These are phyloP conservation scores for Teleiodes luculella DNA, from an alignment of 2,888 invertebrate species.

Conservation along the genomic window DNA sequence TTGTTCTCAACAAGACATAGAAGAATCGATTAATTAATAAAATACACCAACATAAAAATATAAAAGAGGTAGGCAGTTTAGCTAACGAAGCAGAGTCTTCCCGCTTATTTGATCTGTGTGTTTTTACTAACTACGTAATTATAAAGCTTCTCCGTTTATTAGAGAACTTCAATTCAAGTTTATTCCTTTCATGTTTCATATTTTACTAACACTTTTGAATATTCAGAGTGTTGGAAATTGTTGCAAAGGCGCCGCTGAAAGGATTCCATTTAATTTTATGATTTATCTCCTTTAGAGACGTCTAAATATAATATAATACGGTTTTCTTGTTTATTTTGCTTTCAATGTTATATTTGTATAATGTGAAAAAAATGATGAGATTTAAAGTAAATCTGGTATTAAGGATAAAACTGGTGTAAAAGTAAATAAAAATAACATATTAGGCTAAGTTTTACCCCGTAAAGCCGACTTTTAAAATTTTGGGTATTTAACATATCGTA, in stretches of 20 bases:
- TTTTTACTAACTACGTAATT: not conserved
- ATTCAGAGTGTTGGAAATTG: not conserved
- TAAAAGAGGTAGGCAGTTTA: no score
- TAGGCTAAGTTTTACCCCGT: no score
- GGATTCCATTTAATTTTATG: not conserved
- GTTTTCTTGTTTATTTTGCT: not conserved
- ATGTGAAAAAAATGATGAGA: no score
- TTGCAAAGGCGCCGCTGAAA: not conserved
- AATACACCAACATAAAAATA: no score
- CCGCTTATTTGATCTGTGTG: not conserved
- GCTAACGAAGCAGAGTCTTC: not conserved
- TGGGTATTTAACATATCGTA: no score
- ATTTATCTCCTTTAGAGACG: no score
- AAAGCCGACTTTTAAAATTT: no score
- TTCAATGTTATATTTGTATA: not conserved
- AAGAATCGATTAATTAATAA: no score
- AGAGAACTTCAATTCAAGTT: constrained; percentile 1
- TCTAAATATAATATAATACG: not conserved
- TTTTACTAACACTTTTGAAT: constrained; percentile 4
- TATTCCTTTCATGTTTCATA: constrained; percentile 4
- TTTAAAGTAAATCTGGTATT: no score
- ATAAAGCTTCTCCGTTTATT: not conserved
- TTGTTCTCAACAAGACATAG: no score
- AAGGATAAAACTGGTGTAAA: no score
- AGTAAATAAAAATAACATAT: no score